Evolutionary conservation across 1,140 invertebrate genomes (phyloP).

Genomic region (Penaeus vannamei): DNA sequence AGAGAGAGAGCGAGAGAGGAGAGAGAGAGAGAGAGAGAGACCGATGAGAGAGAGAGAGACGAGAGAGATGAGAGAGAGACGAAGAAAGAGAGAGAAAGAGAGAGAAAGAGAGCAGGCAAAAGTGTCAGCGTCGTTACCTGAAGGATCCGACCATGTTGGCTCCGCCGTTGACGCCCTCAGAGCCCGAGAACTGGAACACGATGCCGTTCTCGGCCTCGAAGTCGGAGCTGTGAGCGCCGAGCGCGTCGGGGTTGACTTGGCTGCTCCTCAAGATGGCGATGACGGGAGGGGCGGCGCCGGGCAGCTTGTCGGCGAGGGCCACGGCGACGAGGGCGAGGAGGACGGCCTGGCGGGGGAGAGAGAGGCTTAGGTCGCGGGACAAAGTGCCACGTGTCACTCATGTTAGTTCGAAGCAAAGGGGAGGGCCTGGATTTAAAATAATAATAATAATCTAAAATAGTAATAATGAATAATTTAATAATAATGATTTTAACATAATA

Average conservation of each 20-base stretch:
- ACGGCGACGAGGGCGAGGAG: background rate
- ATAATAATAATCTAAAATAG: no score
- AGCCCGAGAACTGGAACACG: constrained; percentile 23
- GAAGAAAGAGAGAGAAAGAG: constrained; percentile 12
- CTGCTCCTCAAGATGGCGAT: constrained; percentile 2
- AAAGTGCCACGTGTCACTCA: no score
- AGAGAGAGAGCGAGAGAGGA: no score
- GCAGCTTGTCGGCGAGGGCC: background rate
- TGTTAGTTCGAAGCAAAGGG: no score
- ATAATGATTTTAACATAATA: no score
- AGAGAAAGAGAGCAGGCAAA: background rate
- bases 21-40: no score
- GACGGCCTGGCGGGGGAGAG: background rate
- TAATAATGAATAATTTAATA: no score
- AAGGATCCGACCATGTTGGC: constrained; percentile 22
- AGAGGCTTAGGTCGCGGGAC: background rate
- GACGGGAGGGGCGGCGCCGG: background rate
- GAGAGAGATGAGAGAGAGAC: background rate
- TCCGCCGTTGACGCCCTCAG: background rate
- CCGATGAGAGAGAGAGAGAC: no score
- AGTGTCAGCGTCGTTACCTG: background rate
- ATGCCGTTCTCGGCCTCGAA: constrained; percentile 32
- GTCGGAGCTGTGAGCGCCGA: constrained; percentile 22
- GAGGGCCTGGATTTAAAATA: no score
- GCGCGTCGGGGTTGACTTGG: constrained; percentile 17